phyloP scores from a whole-genome alignment of 1,140 invertebrate species.

The Mesaphorura yosii region DNA sequence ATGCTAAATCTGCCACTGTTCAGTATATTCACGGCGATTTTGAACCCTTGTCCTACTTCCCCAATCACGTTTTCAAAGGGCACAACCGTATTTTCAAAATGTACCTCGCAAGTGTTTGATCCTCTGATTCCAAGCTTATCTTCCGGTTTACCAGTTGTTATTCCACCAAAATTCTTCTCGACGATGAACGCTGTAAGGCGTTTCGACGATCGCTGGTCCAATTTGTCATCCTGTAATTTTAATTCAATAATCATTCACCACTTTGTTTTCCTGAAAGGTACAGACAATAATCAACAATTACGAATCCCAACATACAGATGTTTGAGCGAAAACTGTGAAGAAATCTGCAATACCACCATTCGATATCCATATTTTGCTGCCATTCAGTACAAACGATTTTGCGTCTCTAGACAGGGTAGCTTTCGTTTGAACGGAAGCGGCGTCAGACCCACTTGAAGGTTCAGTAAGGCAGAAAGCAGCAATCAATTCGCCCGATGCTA shows the following conservation, averaged over 20 bases:
- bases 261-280: background rate
- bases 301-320: constrained; percentile 27
- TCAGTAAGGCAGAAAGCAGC: constrained; percentile 55
- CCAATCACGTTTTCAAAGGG: constrained; percentile 57
- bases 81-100: constrained; percentile 55
- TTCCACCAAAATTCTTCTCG: constrained; percentile 54
- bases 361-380: constrained; percentile 58
- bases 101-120: constrained; percentile 39
- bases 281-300: background rate
- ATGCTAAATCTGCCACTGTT: constrained; percentile 50
- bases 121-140: constrained; percentile 60
- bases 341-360: constrained; percentile 58
- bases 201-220: constrained; percentile 7
- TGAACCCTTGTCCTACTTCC: constrained; percentile 53
- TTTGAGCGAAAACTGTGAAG: constrained; percentile 59
- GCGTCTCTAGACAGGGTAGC: constrained; percentile 47
- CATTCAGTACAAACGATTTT: constrained; percentile 51
- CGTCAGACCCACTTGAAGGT: constrained; percentile 49
- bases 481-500: constrained; percentile 48
- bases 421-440: constrained; percentile 38
- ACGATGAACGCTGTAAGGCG: constrained; percentile 59
- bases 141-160: constrained; percentile 53
- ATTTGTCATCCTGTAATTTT: constrained; percentile 14
- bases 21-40: constrained; percentile 59
- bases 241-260: background rate